These are phyloP conservation scores for Idris sp. DNA, from an alignment of 1,140 invertebrate genomes.

Conservation along the genomic window DNA sequence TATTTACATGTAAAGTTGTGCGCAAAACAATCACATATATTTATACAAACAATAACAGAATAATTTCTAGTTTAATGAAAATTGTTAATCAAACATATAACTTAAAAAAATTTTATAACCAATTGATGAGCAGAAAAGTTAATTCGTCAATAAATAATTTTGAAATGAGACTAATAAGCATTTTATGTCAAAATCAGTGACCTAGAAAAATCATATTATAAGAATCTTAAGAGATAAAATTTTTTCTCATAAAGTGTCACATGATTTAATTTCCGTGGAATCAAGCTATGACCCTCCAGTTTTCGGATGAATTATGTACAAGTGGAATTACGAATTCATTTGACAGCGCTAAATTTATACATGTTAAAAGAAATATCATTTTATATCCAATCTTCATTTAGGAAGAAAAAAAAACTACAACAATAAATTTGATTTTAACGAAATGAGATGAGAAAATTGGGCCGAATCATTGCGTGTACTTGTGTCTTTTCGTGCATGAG, in stretches of 20 bases:
- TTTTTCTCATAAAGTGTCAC: constrained; percentile 25
- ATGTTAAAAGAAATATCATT: constrained; percentile 17
- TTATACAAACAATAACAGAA: too few relatives aligned
- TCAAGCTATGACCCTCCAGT: constrained; percentile 14
- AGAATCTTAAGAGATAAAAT: constrained; percentile 2
- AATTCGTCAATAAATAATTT: too few relatives aligned
- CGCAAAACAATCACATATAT: too few relatives aligned
- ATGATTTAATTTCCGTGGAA: constrained; percentile 27
- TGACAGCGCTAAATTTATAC: constrained; percentile 17
- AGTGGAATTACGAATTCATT: constrained; percentile 26
- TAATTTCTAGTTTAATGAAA: too few relatives aligned
- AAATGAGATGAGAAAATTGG: constrained; percentile 9
- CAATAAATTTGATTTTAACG: constrained; percentile 21
- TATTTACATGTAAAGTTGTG: too few relatives aligned
- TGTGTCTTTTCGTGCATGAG: constrained; percentile 12
- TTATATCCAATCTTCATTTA: constrained; percentile 22
- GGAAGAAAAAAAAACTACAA: too few relatives aligned
- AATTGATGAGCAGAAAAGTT: too few relatives aligned
- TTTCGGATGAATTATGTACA: constrained; percentile 36
- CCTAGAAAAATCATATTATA: constrained; percentile 1
- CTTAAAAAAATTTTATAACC: too few relatives aligned
- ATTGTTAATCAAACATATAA: too few relatives aligned
- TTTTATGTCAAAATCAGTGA: too few relatives aligned
- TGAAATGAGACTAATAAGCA: too few relatives aligned
- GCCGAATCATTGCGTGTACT: constrained; percentile 10